Evolutionary conservation across 2,113 vertebrate genomes (phyloP).

Genomic region (Mixornis gularis): DNA sequence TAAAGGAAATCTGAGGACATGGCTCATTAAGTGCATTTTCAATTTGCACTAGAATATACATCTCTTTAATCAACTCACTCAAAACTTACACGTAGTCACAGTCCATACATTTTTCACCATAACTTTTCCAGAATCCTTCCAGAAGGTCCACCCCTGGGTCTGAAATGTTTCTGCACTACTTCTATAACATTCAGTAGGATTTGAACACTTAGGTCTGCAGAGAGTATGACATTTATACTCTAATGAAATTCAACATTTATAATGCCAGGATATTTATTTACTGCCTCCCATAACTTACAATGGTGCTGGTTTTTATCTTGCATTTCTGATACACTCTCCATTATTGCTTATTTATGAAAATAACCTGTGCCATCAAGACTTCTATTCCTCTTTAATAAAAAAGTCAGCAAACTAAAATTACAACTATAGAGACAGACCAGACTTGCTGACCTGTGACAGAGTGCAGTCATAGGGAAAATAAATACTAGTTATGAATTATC

Average conservation of each 20-base stretch:
- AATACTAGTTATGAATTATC: neutral
- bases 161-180: neutral
- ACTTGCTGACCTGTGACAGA: neutral
- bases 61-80: neutral
- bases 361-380: neutral
- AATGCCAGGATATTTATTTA: neutral
- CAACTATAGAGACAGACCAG: neutral
- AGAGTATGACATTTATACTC: neutral
- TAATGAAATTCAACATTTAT: neutral
- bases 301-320: neutral
- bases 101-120: neutral
- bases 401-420: neutral
- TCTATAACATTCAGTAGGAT: neutral
- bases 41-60: neutral
- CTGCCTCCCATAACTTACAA: neutral
- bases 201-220: neutral
- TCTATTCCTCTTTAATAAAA: neutral
- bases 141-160: neutral
- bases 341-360: constrained; percentile 7
- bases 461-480: neutral
- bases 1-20: neutral
- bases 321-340: neutral
- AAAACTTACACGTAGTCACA: neutral
- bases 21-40: neutral
- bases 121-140: neutral